A percentile compares a stretch with the other conserved stretches of the same genome.
These are phyloP conservation scores for Ascaphus truei DNA, from an alignment of 2,113 vertebrate genomes.

Conservation along the genomic window DNA sequence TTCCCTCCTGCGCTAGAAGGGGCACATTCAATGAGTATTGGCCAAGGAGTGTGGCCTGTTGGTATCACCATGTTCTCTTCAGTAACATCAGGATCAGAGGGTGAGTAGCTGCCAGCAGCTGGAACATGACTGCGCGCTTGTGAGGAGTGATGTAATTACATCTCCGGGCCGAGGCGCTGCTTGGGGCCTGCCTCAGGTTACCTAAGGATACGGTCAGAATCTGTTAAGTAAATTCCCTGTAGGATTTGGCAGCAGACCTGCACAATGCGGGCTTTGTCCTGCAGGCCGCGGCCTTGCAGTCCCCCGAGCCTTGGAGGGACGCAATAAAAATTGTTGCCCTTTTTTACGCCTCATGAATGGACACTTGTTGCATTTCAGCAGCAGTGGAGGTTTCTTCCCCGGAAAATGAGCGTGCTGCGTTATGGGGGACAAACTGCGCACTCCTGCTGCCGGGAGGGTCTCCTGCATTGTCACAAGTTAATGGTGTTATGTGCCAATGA, in stretches of 20 bases:
- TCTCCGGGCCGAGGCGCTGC: slow-evolving; percentile 38
- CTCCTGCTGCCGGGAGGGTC: no score
- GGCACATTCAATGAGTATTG: slow-evolving; percentile 39
- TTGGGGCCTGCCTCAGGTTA: slow-evolving; percentile 54
- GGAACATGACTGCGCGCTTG: slow-evolving; percentile 46
- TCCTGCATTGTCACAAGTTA: no score
- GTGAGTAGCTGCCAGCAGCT: slow-evolving; percentile 55
- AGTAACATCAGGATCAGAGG: slow-evolving; percentile 50
- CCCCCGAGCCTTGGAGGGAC: slow-evolving; percentile 42
- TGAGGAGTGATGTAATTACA: slow-evolving; percentile 57
- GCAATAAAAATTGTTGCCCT: slow-evolving; percentile 42
- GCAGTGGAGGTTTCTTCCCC: slow-evolving; percentile 32
- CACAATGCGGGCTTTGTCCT: slow-evolving; percentile 60
- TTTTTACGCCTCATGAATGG: slow-evolving; percentile 38
- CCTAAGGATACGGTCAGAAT: slow-evolving; percentile 55
- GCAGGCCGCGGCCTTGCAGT: slow-evolving; percentile 35
- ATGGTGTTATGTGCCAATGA: no score
- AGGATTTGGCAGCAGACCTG: slow-evolving; percentile 39
- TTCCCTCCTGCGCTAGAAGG: slow-evolving; percentile 16
- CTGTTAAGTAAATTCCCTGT: slow-evolving; percentile 54
- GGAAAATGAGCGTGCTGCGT: not conserved
- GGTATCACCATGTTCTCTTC: slow-evolving; percentile 32
- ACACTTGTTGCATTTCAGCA: slow-evolving; percentile 35
- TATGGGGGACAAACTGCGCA: no score
- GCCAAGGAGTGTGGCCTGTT: slow-evolving; percentile 48